Evolutionary conservation across 2,113 vertebrate genomes (phyloP), one percentile per base, ranked within the genome.

Genomic region (Callospermophilus lateralis): DNA sequence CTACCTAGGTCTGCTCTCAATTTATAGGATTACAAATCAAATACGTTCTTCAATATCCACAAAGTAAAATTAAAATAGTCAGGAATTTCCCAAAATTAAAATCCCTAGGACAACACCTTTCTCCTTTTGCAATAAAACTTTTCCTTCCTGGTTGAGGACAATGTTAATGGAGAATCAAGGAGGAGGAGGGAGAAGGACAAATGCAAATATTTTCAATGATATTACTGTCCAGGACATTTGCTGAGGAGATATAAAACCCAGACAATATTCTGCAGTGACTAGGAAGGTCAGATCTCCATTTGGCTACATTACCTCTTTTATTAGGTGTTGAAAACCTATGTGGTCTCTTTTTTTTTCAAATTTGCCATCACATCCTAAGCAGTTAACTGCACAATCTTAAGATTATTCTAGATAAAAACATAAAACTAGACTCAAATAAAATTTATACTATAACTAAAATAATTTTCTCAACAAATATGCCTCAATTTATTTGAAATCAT

Each of bases 401-500:
- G 68, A 95, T 74, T 85, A 45, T 94, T 72, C 32, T 53, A 83
- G 42, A 70, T 94, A 58, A 95, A 90, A 48, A 67, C 63, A 30
- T 70, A 70, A 96, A 96, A 91, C 13, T 53, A 84, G 11, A 73
- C 30, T 70, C 28, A 76, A 95, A 39, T 48, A 67, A 51, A 9
- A 72, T 61, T 79, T 87, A 72, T n/a, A 58, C n/a, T 39, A 85
- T 28, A 96, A 80, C 45, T 61, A 85, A 85, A 3, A 32, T 63
- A 61, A 83, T 93, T 92, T 90, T 85, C 2, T 95, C 58, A 93
- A 90, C 37, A 92, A 77, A 80, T 67, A 65, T 11, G 5, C 51
- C n/a, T 94, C 42, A 48, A 2, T 51, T 92, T 51, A 81, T 65
- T 92, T 94, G 72, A 84, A 93, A 90, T 63, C 13, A 22, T 83